Base-by-base conservation (phyloP, 2,888 invertebrate species). In the Eristalis pertinax region DNA sequence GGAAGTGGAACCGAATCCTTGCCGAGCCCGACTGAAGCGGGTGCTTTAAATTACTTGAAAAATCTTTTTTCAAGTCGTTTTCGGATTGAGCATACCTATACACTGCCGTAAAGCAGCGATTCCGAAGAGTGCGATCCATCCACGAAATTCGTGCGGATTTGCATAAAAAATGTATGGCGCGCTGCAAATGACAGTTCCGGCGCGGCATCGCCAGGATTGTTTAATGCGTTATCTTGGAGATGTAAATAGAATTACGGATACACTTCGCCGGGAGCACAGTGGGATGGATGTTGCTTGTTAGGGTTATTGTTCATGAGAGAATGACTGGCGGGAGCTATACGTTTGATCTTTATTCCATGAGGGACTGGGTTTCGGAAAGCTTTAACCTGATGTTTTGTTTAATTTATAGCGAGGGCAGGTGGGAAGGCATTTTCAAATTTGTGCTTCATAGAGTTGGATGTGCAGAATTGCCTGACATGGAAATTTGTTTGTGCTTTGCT, bases 241-340 rank as follows among this genome's bases (percentile, higher is more conserved):
- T 76, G 81, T 75, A 82, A 82, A 82, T 82, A 75, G 63, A 82
- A 82, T 82, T 82, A 82, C 63, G 26, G 19, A 50, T 50, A 50
- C 50, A 50, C 50, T 50, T 8, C 8, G 50, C 50, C 50, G 19
- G 50, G 26, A 60, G 60, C 26, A 13, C 60, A 13, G 60, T 5
- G 60, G 26, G 60, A 26, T 11, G 60, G 26, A 24, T 13, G 60
- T 60, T 60, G 60, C 26, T 60, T 60, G 60, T 60, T 60, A 26
- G 26, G 24, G 60, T 24, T 60, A 26, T 60, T 60, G 60, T 60
- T 24, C 26, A 26, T 24, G 26, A 15, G 26, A 13, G 15, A 8
- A 26, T 24, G 60, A 60, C 60, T 60, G 60, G 60, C 50, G 50
- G 50, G 50, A 50, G 4, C 50, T 50, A 8, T 19, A 50, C 19